These are phyloP conservation scores for Podotricha telesiphe DNA, from an alignment of 2,888 invertebrate genomes.

Conservation along the genomic window DNA sequence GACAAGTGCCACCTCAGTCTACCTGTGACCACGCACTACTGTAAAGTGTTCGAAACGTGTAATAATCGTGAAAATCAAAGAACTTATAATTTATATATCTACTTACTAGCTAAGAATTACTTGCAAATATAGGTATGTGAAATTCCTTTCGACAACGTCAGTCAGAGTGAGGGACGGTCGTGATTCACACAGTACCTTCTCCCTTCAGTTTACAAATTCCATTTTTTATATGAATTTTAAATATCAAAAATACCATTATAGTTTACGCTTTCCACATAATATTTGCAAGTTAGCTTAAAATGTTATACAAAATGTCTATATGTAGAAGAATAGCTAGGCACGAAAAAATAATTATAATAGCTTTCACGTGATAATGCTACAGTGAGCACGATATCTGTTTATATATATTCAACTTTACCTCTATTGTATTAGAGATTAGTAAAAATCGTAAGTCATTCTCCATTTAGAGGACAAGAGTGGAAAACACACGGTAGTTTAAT, in stretches of 20 bases:
- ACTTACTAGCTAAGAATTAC: not conserved
- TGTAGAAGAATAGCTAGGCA: conserved; percentile 31
- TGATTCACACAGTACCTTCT: not conserved
- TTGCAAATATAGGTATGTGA: not conserved
- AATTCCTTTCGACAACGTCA: not conserved
- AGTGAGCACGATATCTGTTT: conserved; percentile 1
- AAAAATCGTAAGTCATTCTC: conserved; percentile 20
- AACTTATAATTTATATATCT: not conserved
- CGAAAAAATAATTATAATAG: conserved; percentile 41
- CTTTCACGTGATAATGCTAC: conserved; percentile 39
- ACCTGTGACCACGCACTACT: too few relatives aligned
- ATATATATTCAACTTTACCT: conserved; percentile 20
- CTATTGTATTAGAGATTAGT: not conserved
- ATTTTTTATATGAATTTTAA: not conserved
- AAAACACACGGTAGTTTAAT: conserved; percentile 6
- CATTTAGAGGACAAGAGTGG: conserved; percentile 11
- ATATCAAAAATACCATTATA: not conserved
- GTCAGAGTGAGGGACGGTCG: not conserved
- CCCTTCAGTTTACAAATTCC: not conserved
- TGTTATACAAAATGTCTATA: conserved; percentile 7
- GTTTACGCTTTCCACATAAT: not conserved
- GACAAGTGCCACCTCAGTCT: too few relatives aligned
- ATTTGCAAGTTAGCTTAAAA: not conserved
- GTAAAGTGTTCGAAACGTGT: too few relatives aligned
- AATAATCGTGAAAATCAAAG: too few relatives aligned